Evolutionary conservation across 2,888 invertebrate species (phyloP).

Genomic region (Acanthosepion esculentum): DNA sequence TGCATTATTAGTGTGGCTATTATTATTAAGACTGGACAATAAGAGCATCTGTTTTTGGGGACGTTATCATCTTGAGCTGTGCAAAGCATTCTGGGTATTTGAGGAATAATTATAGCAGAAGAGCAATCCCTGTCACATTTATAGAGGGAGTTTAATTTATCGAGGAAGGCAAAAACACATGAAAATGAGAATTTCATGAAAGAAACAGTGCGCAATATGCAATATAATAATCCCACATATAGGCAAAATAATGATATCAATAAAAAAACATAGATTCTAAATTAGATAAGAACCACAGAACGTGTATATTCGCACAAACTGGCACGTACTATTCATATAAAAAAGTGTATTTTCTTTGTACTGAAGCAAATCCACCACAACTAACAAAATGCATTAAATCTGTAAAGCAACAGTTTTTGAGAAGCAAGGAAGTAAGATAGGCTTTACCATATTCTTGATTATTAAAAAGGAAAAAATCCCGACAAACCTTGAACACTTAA

Average conservation of each 20-base stretch:
- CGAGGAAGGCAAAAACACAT: not conserved
- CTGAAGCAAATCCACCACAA: not conserved
- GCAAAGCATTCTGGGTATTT: not conserved
- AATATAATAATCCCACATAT: not conserved
- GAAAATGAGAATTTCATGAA: not conserved
- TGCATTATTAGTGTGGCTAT: not conserved
- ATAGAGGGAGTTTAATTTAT: not conserved
- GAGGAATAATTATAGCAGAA: not conserved
- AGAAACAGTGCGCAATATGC: not conserved
- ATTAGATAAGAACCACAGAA: not conserved
- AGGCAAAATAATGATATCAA: not conserved
- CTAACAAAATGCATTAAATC: not conserved
- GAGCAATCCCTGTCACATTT: not conserved
- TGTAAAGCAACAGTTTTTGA: not conserved
- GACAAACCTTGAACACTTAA: conserved; percentile 33
- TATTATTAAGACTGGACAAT: conserved; percentile 33
- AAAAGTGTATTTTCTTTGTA: not conserved
- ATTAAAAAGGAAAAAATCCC: not conserved
- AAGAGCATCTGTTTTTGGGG: not conserved
- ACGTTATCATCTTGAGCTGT: not conserved
- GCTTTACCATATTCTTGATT: not conserved
- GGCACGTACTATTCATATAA: not conserved
- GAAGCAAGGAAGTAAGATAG: not conserved
- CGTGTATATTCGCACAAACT: not conserved
- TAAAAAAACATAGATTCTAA: not conserved